phyloP scores from a whole-genome alignment of 2,113 vertebrate genomes.

The Microcebus jonahi region DNA sequence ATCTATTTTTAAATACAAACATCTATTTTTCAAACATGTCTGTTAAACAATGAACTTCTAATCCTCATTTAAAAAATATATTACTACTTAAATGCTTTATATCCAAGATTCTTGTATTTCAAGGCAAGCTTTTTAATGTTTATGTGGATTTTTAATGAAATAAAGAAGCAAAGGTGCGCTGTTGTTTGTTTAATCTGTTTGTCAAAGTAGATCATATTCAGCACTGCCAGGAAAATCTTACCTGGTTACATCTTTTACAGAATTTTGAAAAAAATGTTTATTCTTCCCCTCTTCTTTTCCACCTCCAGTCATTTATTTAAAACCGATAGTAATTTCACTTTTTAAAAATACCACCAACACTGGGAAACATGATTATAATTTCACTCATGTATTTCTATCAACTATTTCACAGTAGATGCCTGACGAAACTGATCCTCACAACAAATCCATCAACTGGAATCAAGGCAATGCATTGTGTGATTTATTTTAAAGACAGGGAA shows the following conservation, averaged over 20 bases:
- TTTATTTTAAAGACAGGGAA: conserved; percentile 31
- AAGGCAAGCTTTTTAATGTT: background rate
- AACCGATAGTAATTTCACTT: conserved; percentile 19
- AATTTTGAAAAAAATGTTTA: background rate
- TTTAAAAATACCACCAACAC: background rate
- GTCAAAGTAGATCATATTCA: conserved; percentile 3
- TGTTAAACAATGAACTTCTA: conserved; percentile 24
- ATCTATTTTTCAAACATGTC: background rate
- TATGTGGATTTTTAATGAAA: conserved; percentile 37
- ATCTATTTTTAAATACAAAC: conserved; percentile 15
- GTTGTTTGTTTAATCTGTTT: background rate
- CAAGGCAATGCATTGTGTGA: background rate
- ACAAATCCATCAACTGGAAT: background rate
- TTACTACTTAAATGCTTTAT: background rate
- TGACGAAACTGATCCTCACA: background rate
- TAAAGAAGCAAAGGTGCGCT: background rate
- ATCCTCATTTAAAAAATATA: background rate
- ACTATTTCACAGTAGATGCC: conserved; percentile 22
- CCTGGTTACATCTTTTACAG: background rate
- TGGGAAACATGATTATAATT: background rate
- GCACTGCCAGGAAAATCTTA: background rate
- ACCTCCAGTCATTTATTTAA: background rate
- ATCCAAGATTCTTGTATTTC: background rate
- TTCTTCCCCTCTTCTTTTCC: background rate
- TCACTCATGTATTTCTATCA: background rate